Base-by-base conservation (phyloP, 2,797 vertebrate species). In the Squalus acanthias region DNA sequence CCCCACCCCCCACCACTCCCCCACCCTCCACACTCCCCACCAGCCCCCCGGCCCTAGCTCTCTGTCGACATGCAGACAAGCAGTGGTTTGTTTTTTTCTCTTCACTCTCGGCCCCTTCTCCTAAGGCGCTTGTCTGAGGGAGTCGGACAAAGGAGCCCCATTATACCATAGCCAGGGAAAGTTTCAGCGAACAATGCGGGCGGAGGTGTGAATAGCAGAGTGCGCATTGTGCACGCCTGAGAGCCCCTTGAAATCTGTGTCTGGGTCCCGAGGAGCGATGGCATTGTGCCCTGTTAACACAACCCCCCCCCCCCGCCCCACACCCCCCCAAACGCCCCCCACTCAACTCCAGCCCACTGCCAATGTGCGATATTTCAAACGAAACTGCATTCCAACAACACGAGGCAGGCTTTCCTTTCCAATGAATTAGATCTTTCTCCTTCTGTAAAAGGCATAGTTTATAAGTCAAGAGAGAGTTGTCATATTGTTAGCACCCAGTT, bases 211-310 rank as follows among this genome's bases (percentile, higher is more conserved):
- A 98, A 98, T 97, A 97, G 98, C 97, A 97, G 97, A 97, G 97
- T 97, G 97, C 97, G 98, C 98, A 98, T 99, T 99, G 98, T 99
- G 98, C 97, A 98, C 97, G 98, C 97, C 98, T 98, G 98, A 98
- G 98, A 98, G 98, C 98, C 98, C 98, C 98, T 97, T 85, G 98
- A 98, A 98, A 98, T 98, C 98, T 98, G 97, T 98, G 97, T 98
- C 97, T 98, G 97, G 97, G 98, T 98, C 98, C 96, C 98, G 97
- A 98, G 98, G 98, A 98, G 98, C 98, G 98, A 98, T 97, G 98
- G 98, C 98, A 98, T 98, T 98, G 98, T 99, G 98, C 98, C 98
- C 98, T 98, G 98, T 98, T 98, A 98, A 98, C 98, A 98, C 97
- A 97, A 97, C 97, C 97, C 97, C 97, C 96, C 97, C 96, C 57